Conservation (phyloP, 2,888 invertebrate species). For the Apodemia hepburni region DNA sequence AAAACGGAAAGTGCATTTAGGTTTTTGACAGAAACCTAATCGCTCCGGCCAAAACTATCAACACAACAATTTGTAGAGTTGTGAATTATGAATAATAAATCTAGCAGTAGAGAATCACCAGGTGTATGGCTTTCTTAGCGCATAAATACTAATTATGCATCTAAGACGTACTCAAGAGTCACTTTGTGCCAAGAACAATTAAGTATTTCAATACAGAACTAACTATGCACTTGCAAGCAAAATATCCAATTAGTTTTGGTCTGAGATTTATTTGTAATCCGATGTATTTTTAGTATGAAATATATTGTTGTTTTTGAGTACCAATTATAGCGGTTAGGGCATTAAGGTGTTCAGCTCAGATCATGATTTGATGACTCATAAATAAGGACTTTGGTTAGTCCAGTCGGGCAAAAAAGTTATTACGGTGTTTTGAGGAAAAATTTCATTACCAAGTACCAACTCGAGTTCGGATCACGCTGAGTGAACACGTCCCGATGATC, state of each 20-base stretch:
- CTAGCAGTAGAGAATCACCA: slow-evolving; percentile 24
- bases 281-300: not conserved
- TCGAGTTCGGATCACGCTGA: too few species aligned
- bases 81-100: slow-evolving; percentile 22
- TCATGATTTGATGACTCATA: too few species aligned
- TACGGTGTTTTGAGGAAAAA: too few species aligned
- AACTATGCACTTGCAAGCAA: not conserved
- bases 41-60: not conserved
- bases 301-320: not conserved
- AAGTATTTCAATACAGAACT: slow-evolving; percentile 19
- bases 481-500: too few species aligned
- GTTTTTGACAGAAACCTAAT: not conserved
- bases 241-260: slow-evolving; percentile 22
- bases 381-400: too few species aligned
- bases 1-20: slow-evolving; percentile 7
- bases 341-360: too few species aligned
- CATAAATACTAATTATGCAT: slow-evolving; percentile 26
- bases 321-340: too few species aligned
- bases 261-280: slow-evolving; percentile 11
- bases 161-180: slow-evolving; percentile 38
- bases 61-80: not conserved
- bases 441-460: too few species aligned
- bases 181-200: slow-evolving; percentile 49
- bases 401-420: too few species aligned
- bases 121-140: slow-evolving; percentile 21